Conservation (phyloP, 30 jellyfish, hydroid and myxozoan species). For the Aurelia aurita complex sp. Pacific region DNA sequence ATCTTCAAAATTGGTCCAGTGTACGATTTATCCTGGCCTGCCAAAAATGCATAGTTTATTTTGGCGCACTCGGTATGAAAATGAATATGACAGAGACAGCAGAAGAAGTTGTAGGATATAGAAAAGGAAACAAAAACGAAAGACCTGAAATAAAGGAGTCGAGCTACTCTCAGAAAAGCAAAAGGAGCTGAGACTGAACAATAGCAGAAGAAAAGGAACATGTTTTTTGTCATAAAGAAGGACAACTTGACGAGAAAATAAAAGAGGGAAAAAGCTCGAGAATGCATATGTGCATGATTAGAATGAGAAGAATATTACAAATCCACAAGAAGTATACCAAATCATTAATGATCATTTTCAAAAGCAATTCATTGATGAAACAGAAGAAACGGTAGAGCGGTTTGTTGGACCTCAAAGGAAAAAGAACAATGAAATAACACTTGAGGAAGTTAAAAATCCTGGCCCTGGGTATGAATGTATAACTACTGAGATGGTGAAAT, state of each 20-base stretch:
- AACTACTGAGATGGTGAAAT: background rate
- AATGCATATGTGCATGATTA: slow-evolving; percentile 2
- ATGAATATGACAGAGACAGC: too few relatives aligned
- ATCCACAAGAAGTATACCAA: slow-evolving; percentile 19
- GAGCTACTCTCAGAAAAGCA: background rate
- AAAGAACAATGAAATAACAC: background rate
- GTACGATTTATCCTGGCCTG: too few relatives aligned
- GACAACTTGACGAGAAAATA: too few relatives aligned
- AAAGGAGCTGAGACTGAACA: slow-evolving; percentile 7
- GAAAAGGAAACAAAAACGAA: too few relatives aligned
- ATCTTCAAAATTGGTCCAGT: too few relatives aligned
- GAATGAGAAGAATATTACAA: background rate
- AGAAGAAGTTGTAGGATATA: too few relatives aligned
- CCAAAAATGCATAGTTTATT: too few relatives aligned
- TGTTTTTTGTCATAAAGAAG: background rate
- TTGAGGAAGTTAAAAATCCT: background rate
- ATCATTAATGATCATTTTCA: slow-evolving; percentile 6
- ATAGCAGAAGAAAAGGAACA: background rate
- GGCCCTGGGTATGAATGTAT: too few relatives aligned
- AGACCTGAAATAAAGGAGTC: background rate
- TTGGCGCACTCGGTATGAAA: too few relatives aligned
- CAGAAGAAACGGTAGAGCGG: background rate
- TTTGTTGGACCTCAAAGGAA: background rate
- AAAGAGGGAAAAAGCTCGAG: background rate
- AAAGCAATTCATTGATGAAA: slow-evolving; percentile 31